Percentiles rank a stretch among this genome's conserved stretches.
Evolutionary conservation across 2,797 vertebrate genomes (phyloP).

Genomic region (Bovichtus variegatus): DNA sequence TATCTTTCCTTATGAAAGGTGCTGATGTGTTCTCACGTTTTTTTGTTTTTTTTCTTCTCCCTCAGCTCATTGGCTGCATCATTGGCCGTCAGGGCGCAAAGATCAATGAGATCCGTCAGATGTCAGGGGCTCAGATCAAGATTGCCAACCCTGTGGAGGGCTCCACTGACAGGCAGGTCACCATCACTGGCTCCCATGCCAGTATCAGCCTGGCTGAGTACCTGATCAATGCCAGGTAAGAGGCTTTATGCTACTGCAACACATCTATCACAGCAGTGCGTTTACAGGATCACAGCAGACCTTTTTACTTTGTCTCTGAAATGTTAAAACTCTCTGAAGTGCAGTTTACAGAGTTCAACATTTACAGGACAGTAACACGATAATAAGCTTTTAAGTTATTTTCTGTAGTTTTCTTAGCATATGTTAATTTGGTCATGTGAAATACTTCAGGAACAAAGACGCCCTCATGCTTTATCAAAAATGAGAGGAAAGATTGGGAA

Average conservation of each 20-base stretch:
- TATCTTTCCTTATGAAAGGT: background rate
- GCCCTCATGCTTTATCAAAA: background rate
- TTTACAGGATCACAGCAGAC: background rate
- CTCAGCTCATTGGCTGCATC: slow-evolving; percentile 96
- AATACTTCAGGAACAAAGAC: background rate
- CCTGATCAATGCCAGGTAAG: slow-evolving; percentile 97
- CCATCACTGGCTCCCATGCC: slow-evolving; percentile 95
- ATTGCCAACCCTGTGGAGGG: slow-evolving; percentile 96
- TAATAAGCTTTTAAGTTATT: background rate
- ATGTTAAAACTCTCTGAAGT: background rate
- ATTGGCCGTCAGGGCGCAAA: slow-evolving; percentile 96
- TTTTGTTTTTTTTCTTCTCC: background rate
- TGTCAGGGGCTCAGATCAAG: slow-evolving; percentile 98
- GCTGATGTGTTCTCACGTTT: background rate
- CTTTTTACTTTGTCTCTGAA: background rate
- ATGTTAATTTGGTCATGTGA: background rate
- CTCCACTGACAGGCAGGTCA: slow-evolving; percentile 95
- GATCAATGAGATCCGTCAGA: slow-evolving; percentile 98
- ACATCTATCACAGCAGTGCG: slow-evolving; percentile 10
- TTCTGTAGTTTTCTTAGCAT: background rate
- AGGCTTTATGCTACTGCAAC: background rate
- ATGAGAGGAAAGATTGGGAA: background rate
- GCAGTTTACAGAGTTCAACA: background rate
- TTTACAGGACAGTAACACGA: background rate
- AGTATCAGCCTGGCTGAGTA: slow-evolving; percentile 97